Evolutionary conservation across 1,140 invertebrate genomes (phyloP).

Genomic region (Pseudachorutes palmiensis): DNA sequence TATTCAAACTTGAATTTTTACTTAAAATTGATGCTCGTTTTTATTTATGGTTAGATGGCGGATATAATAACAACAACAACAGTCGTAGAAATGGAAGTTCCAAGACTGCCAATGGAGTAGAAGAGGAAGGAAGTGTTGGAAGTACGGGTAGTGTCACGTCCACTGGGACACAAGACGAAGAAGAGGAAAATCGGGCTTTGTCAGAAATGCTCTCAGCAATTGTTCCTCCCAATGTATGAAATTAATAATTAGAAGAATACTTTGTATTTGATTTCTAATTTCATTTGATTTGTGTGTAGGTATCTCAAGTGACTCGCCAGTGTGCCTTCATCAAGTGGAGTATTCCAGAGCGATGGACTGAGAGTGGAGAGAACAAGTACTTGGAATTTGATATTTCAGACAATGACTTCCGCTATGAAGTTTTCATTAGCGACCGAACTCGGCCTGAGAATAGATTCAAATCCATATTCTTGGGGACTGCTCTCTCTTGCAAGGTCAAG

Average conservation of each 20-base stretch:
- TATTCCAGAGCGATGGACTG: conserved; percentile 54
- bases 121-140: conserved; percentile 56
- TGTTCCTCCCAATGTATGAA: conserved; percentile 58
- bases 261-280: not conserved
- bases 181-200: conserved; percentile 49
- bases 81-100: conserved; percentile 28
- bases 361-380: conserved; percentile 45
- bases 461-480: conserved; percentile 63
- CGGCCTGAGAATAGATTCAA: conserved; percentile 63
- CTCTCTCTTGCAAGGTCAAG: conserved; percentile 62
- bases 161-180: conserved; percentile 53
- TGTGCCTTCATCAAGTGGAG: conserved; percentile 71
- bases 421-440: conserved; percentile 65
- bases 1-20: no score
- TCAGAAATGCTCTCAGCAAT: conserved; percentile 63
- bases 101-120: conserved; percentile 45
- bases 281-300: conserved; percentile 45
- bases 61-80: conserved; percentile 36
- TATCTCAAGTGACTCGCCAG: conserved; percentile 64
- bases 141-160: conserved; percentile 41
- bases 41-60: not conserved
- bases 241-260: not conserved
- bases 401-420: conserved; percentile 63
- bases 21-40: no score
- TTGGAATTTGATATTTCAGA: conserved; percentile 44